Conservation (phyloP, 2,888 invertebrate species). For the Drosophila quasianomalipes region DNA sequence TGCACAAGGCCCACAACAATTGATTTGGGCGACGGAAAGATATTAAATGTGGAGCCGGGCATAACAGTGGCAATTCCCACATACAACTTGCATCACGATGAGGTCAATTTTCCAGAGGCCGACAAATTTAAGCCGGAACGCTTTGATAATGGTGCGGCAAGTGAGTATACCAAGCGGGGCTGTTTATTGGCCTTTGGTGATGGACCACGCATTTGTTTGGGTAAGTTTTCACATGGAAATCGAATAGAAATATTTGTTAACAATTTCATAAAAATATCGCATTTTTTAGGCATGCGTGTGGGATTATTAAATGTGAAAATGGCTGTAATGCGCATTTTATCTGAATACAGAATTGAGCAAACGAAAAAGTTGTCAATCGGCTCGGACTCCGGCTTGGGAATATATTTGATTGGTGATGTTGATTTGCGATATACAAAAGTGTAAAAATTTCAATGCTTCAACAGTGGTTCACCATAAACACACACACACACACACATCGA, state of each 20-base stretch:
- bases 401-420: conserved; percentile 63
- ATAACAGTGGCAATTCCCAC: conserved; percentile 76
- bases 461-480: neutral
- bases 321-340: conserved; percentile 60
- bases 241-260: neutral
- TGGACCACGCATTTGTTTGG: conserved; percentile 82
- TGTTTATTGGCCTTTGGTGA: conserved; percentile 81
- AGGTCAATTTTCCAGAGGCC: conserved; percentile 63
- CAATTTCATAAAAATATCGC: neutral
- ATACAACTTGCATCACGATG: conserved; percentile 81
- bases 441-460: conserved; percentile 22
- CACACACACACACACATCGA: neutral
- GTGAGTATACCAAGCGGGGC: conserved; percentile 73
- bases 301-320: conserved; percentile 63
- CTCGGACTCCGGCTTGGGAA: conserved; percentile 61
- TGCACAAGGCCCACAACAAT: conserved; percentile 68
- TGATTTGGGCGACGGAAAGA: conserved; percentile 57
- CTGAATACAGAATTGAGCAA: conserved; percentile 58
- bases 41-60: conserved; percentile 70
- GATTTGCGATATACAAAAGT: conserved; percentile 64
- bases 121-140: conserved; percentile 77
- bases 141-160: conserved; percentile 71
- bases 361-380: conserved; percentile 53
- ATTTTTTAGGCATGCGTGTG: conserved; percentile 60
- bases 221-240: conserved; percentile 50